Base-by-base conservation (phyloP, 2,888 invertebrate species). In the Zygothrica quintamaculata region DNA sequence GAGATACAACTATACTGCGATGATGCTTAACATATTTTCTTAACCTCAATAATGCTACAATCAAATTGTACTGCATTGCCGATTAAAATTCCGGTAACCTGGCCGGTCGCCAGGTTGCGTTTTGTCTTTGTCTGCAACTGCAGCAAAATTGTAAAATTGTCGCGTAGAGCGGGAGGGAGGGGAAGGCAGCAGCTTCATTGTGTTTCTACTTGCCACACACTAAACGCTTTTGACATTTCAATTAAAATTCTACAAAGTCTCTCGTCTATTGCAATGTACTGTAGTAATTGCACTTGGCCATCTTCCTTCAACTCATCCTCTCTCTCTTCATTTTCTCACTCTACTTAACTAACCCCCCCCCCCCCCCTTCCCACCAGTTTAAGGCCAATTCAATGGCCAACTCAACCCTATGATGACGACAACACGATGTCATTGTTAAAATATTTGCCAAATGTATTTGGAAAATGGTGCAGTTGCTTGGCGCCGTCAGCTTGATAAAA, bases 171-270 rank as follows among this genome's bases (percentile, higher is more conserved):
- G n/a, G n/a, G n/a, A n/a, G n/a, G n/a, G n/a, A n/a, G n/a, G n/a
- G n/a, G n/a, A n/a, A n/a, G n/a, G 37, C 44, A 31, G 22, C 57
- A 22, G 25, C 53, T 3, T 12, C 12, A 15, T 22, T 22, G 18
- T 42, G 42, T n/a, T n/a, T n/a, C 18, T 31, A 31, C 15, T 18
- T 44, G 15, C 13, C 47, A 47, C 34, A 53, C 76, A 77, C 84
- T 82, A 82, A 82, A 82, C 84, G 84, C 87, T 82, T 82, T 84
- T 82, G 82, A 82, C 82, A 82, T 82, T 82, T 82, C 81, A 82
- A 82, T 82, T 82, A 82, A 82, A 82, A 82, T 82, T 80, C 86
- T 84, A 72, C 74, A 77, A 69, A 79, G 77, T 72, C 74, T 72
- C 74, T 72, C 68, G 65, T 86, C 84, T 74, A 74, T 60, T 60